phyloP scores from a whole-genome alignment of 2,797 vertebrate genomes.

The Silurus lanzhouensis region DNA sequence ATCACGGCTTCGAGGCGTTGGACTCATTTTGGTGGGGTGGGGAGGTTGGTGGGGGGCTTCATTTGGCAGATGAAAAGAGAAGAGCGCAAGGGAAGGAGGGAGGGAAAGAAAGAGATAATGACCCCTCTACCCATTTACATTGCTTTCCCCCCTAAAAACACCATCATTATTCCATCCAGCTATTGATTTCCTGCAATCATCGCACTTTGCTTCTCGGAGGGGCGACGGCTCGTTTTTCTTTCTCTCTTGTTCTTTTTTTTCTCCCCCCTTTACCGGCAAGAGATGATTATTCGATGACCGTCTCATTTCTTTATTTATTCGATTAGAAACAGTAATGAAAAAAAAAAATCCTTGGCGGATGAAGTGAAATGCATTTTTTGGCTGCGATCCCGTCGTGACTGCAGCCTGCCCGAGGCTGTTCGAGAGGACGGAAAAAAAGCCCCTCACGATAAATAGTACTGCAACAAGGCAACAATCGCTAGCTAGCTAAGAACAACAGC shows the following conservation, averaged over 20 bases:
- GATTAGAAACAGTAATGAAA: constrained; percentile 14
- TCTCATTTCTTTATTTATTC: constrained; percentile 36
- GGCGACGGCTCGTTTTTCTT: constrained; percentile 19
- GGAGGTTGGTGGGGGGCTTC: too few species aligned
- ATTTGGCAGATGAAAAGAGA: constrained; percentile 18
- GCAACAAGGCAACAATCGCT: background rate
- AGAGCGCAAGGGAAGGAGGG: background rate
- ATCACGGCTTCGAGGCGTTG: constrained; percentile 14
- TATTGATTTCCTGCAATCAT: constrained; percentile 45
- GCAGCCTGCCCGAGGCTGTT: constrained; percentile 33
- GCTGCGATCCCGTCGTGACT: constrained; percentile 20
- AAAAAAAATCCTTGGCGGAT: background rate
- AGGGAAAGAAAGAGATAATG: constrained; percentile 16
- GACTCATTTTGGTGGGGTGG: background rate
- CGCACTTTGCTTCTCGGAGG: constrained; percentile 10
- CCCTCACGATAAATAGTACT: background rate
- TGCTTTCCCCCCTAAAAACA: constrained; percentile 26
- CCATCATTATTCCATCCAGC: constrained; percentile 36
- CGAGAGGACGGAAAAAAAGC: background rate
- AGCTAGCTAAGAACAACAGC: background rate
- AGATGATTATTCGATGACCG: constrained; percentile 51
- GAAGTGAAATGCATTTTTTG: constrained; percentile 33
- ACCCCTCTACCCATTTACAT: constrained; percentile 25
- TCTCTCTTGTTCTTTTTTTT: constrained; percentile 11
- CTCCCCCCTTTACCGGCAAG: constrained; percentile 26